Evolutionary conservation across 2,888 invertebrate genomes (phyloP), one percentile per base, ranked within the genome.

Genomic region (Criorhina ranunculi): DNA sequence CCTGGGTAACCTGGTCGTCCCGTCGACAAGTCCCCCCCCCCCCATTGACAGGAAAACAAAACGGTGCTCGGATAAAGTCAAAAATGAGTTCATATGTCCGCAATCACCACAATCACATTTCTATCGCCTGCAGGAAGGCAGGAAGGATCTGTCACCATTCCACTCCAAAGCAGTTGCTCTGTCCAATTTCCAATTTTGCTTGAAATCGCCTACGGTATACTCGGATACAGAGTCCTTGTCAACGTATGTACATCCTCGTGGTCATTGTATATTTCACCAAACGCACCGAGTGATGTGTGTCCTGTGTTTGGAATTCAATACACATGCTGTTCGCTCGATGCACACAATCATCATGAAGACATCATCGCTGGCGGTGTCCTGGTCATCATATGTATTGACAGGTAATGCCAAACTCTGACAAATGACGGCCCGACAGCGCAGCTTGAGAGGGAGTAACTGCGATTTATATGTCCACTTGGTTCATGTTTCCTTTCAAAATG

Each of bases 321-420:
- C 83, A 64, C 83, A 64, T 40, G 49, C 64, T 19, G 37, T 51
- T 46, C 57, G 53, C 51, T 24, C 40, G 75, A 44, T 75, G 75
- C 76, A 85, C 80, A 76, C 85, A 85, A 80, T 85, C 80, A 85
- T 80, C 85, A 85, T 85, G 76, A 59, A 85, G 85, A 85, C 85
- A 85, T 85, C 85, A 80, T 80, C 69, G 46, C 64, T 64, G 66
- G 33, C 69, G 44, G 8, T 51, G 46, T 60, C 46, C 51, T 75
- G 40, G 29, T 53, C 78, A 55, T 83, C 67, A 83, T 79, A 85
- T 85, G 75, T 79, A 64, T 62, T 70, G 79, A 79, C 79, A 73
- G 67, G 70, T 59, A 82, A 72, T 72, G 66, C 78, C 24, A 15
- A 62, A 29, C 55, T 46, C 51, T 69, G 78, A 62, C 67, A 73